phyloP scores from a whole-genome alignment of 2,888 invertebrate genomes.

The Sphaeridia pumilis region DNA sequence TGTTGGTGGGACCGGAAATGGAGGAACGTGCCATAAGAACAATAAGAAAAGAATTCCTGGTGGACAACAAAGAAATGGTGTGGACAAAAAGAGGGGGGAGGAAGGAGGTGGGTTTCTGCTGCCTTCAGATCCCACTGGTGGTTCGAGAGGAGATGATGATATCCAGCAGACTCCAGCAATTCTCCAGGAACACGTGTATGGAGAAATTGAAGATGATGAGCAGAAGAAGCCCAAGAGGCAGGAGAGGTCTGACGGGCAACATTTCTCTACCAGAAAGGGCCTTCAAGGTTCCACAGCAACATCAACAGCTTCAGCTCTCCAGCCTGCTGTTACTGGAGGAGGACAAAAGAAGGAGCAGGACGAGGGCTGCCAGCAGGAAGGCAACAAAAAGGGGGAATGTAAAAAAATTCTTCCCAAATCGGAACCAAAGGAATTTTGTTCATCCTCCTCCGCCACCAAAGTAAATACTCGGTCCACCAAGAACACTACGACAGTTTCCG shows the following conservation, averaged over 20 bases:
- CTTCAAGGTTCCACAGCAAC: not conserved
- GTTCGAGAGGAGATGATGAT: not conserved
- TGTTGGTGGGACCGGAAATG: not conserved
- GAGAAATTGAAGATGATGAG: slow-evolving; percentile 32
- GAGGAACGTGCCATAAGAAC: slow-evolving; percentile 1
- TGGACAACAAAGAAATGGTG: not conserved
- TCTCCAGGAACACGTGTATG: slow-evolving; percentile 30
- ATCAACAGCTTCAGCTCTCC: not conserved
- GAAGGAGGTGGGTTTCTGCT: not conserved
- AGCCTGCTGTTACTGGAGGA: too few species aligned
- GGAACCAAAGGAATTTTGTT: too few species aligned
- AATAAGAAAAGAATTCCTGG: not conserved
- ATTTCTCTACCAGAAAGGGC: slow-evolving; percentile 13
- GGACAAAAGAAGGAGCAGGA: slow-evolving; percentile 7
- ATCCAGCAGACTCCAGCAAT: not conserved
- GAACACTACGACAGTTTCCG: too few species aligned
- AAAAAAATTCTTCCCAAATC: not conserved
- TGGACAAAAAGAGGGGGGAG: not conserved
- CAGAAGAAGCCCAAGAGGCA: slow-evolving; percentile 9
- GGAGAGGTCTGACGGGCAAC: slow-evolving; percentile 21
- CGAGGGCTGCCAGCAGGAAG: not conserved
- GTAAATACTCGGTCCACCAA: too few species aligned
- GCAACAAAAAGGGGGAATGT: not conserved
- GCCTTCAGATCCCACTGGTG: not conserved
- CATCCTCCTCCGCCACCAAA: too few species aligned